A percentile compares a stretch with the other conserved stretches of the same genome.
These are phyloP conservation scores for Scortum barcoo DNA, from an alignment of 2,113 vertebrate genomes.

Conservation along the genomic window DNA sequence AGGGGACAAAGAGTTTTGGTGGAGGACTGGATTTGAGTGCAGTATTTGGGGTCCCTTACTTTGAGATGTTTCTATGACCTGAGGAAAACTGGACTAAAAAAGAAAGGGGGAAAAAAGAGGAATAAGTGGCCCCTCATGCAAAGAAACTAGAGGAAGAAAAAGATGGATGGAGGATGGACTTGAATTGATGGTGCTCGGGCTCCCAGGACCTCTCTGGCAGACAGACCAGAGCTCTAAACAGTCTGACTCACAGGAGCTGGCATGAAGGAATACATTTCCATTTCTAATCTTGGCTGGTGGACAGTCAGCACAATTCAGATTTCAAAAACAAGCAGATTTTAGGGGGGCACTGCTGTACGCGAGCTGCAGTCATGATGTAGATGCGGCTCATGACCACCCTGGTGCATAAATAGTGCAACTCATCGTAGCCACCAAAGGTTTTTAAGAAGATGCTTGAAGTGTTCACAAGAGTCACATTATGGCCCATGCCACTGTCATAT, in stretches of 20 bases:
- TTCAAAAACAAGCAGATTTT: conserved; percentile 47
- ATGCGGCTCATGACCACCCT: not conserved
- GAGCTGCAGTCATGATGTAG: conserved; percentile 1
- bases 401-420: not conserved
- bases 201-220: conserved; percentile 41
- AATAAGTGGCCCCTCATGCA: not conserved
- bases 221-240: conserved; percentile 28
- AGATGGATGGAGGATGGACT: conserved; percentile 15
- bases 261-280: conserved; percentile 51
- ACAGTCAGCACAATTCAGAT: conserved; percentile 49
- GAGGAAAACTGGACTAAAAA: not conserved
- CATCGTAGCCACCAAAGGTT: not conserved
- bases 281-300: conserved; percentile 52
- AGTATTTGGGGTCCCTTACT: not conserved
- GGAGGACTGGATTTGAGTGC: not conserved
- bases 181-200: conserved; percentile 42
- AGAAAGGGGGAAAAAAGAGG: not conserved
- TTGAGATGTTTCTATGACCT: not conserved
- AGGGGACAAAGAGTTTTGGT: not conserved
- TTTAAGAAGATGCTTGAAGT: not conserved
- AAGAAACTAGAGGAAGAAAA: conserved; percentile 5
- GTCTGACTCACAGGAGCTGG: conserved; percentile 40
- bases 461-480: not conserved
- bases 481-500: no score
- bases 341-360: not conserved